Conservation (phyloP, 2,888 invertebrate species). For the Megalurothrips usitatus region DNA sequence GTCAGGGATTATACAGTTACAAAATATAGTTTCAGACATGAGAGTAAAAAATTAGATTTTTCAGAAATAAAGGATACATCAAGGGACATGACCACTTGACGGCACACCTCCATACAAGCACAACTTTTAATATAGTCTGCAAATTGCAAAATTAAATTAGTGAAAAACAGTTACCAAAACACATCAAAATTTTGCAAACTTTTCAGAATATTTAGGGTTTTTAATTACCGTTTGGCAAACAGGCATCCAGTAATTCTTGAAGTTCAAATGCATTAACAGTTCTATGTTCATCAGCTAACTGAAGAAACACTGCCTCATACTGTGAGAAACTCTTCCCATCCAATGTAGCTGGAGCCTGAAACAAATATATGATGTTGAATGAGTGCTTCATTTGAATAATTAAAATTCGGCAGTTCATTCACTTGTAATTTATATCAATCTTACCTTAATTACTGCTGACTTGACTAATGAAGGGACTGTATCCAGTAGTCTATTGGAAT, state of each 20-base stretch:
- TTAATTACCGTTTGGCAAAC: conserved; percentile 69
- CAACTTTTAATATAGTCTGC: conserved; percentile 89
- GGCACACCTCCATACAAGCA: conserved; percentile 85
- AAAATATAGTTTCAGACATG: neutral
- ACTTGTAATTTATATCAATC: neutral
- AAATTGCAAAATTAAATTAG: conserved; percentile 38
- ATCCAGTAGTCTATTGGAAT: conserved; percentile 51
- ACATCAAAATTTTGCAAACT: neutral
- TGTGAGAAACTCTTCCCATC: conserved; percentile 73
- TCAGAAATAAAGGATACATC: conserved; percentile 64
- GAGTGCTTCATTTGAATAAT: neutral
- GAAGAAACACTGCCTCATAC: conserved; percentile 85
- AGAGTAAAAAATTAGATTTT: conserved; percentile 23
- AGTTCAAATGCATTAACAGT: conserved; percentile 88
- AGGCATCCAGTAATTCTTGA: conserved; percentile 83
- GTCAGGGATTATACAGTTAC: neutral
- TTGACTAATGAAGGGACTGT: conserved; percentile 63
- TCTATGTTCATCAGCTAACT: conserved; percentile 83
- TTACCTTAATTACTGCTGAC: conserved; percentile 65
- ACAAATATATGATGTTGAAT: neutral
- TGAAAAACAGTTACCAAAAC: conserved; percentile 22
- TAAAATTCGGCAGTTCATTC: neutral
- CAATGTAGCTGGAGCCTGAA: conserved; percentile 58
- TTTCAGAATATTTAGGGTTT: neutral
- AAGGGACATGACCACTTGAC: conserved; percentile 82